A percentile compares a stretch with the other conserved stretches of the same genome.
These are phyloP conservation scores for Drosophila cognata DNA, from an alignment of 2,888 invertebrate species.

Conservation along the genomic window DNA sequence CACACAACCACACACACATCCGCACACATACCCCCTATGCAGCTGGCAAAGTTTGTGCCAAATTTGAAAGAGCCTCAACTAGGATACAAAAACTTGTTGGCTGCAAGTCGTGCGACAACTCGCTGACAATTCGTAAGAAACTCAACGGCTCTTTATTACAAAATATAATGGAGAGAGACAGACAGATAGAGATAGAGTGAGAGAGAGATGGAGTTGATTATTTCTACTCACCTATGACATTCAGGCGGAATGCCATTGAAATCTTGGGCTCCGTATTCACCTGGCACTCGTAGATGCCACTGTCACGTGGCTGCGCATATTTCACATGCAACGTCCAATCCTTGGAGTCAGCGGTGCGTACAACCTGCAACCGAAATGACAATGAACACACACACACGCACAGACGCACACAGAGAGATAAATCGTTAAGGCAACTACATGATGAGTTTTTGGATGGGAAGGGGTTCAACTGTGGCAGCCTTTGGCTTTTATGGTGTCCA, in stretches of 20 bases:
- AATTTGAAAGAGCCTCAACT: conserved; percentile 56
- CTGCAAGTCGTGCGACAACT: conserved; percentile 57
- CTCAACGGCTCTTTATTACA: conserved; percentile 17
- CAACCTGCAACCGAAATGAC: conserved; percentile 75
- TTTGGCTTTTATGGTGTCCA: conserved; percentile 36
- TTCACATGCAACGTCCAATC: conserved; percentile 96
- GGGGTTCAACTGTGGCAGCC: not conserved
- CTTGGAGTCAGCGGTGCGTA: conserved; percentile 90
- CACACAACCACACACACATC: not conserved
- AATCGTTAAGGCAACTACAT: conserved; percentile 39
- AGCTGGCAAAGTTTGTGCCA: conserved; percentile 55
- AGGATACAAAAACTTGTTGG: conserved; percentile 31
- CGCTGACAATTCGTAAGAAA: conserved; percentile 63
- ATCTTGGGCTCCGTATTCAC: conserved; percentile 93
- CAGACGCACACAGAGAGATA: conserved; percentile 46
- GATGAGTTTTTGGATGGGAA: not conserved
- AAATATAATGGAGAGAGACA: conserved; percentile 3
- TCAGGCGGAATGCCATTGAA: conserved; percentile 93
- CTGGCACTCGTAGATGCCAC: conserved; percentile 88
- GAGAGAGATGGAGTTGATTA: not conserved
- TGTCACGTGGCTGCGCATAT: conserved; percentile 93
- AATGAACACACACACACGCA: not conserved
- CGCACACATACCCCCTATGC: not conserved
- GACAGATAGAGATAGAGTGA: not conserved
- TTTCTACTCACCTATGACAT: conserved; percentile 89